phyloP scores from a whole-genome alignment of 1,140 invertebrate genomes.

The Eulimnadia texana region DNA sequence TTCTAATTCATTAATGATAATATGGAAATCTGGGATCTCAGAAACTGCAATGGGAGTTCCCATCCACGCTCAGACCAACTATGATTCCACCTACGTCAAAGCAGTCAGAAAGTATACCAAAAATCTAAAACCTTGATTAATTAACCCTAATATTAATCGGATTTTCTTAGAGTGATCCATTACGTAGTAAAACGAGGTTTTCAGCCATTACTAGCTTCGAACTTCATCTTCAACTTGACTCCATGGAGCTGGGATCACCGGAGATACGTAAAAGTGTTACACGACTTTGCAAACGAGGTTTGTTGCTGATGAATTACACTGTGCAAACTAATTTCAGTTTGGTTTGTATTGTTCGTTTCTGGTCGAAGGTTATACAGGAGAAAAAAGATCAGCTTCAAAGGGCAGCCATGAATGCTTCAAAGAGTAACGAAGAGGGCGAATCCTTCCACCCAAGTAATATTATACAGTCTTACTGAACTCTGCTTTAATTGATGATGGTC shows the following conservation, averaged over 20 bases:
- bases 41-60: slow-evolving; percentile 54
- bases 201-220: slow-evolving; percentile 45
- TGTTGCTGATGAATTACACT: not conserved
- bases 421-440: not conserved
- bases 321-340: not conserved
- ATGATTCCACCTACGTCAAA: slow-evolving; percentile 41
- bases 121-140: not conserved
- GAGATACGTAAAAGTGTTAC: slow-evolving; percentile 45
- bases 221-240: slow-evolving; percentile 45
- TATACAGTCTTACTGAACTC: not conserved
- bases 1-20: not conserved
- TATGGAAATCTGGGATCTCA: not conserved
- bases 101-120: slow-evolving; percentile 37
- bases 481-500: not conserved
- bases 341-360: not conserved
- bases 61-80: slow-evolving; percentile 43
- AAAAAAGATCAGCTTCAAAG: not conserved
- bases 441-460: not conserved
- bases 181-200: slow-evolving; percentile 41
- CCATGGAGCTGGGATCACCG: slow-evolving; percentile 40
- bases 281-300: slow-evolving; percentile 54
- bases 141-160: slow-evolving; percentile 14
- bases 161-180: slow-evolving; percentile 34
- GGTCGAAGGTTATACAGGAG: slow-evolving; percentile 21
- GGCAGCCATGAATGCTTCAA: no score